Evolutionary conservation across 2,888 invertebrate genomes (phyloP).

Genomic region (Choreutis nemorana): DNA sequence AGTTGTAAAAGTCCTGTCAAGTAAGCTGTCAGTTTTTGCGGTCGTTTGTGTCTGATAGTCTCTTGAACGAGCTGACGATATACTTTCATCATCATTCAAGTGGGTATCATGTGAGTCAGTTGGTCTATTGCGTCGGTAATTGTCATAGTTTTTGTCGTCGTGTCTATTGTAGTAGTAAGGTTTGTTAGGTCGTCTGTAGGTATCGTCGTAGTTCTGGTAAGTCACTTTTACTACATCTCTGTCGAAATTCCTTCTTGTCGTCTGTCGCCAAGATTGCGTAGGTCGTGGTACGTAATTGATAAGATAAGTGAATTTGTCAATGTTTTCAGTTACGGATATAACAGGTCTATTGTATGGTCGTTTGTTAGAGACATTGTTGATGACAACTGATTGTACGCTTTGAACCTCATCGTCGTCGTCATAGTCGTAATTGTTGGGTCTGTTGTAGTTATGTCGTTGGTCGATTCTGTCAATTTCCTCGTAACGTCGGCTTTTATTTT

Average conservation of each 20-base stretch:
- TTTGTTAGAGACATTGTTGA: conserved; percentile 43
- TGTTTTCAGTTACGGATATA: conserved; percentile 54
- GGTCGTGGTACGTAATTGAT: conserved; percentile 62
- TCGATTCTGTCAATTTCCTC: conserved; percentile 27
- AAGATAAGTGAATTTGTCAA: conserved; percentile 56
- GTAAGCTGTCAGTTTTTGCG: conserved; percentile 16
- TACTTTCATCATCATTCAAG: conserved; percentile 19
- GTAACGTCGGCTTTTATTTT: conserved; percentile 47
- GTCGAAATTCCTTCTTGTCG: conserved; percentile 39
- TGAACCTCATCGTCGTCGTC: conserved; percentile 37
- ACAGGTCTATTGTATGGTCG: conserved; percentile 49
- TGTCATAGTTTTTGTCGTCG: conserved; percentile 42
- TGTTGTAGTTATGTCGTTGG: conserved; percentile 22
- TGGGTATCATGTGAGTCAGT: conserved; percentile 8
- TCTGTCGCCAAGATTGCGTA: conserved; percentile 51
- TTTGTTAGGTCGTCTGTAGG: conserved; percentile 30
- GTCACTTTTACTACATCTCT: conserved; percentile 55
- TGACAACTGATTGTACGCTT: conserved; percentile 47
- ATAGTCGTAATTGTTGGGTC: conserved; percentile 28
- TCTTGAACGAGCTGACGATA: conserved; percentile 49
- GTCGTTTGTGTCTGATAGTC: conserved; percentile 23
- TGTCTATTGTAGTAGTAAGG: conserved; percentile 15
- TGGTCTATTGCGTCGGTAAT: conserved; percentile 8
- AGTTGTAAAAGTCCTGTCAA: conserved; percentile 28
- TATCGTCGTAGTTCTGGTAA: conserved; percentile 55